phyloP scores from a whole-genome alignment of 2,888 invertebrate genomes.

The Petrolisthes manimaculis region DNA sequence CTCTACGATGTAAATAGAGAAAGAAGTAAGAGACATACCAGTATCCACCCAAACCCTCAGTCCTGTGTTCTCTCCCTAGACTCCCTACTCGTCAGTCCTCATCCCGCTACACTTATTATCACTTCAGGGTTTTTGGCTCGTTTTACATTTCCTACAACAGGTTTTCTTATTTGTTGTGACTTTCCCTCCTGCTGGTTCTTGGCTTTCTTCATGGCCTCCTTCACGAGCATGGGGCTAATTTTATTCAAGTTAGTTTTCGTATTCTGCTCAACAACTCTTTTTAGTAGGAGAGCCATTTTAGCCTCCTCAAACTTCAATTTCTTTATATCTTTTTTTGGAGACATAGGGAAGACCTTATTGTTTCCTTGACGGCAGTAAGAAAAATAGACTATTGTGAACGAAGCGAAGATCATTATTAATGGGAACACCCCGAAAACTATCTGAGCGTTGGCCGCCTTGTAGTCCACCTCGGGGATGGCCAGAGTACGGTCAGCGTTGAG shows the following conservation, averaged over 20 bases:
- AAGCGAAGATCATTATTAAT: conserved; percentile 17
- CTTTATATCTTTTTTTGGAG: not conserved
- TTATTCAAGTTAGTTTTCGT: not conserved
- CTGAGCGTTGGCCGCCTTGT: not conserved
- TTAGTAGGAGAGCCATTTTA: not conserved
- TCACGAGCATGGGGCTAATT: not conserved
- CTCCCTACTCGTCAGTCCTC: too few relatives aligned
- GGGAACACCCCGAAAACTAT: conserved; percentile 37
- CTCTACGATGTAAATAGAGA: too few relatives aligned
- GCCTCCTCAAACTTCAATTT: conserved; percentile 16
- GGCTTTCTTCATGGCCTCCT: not conserved
- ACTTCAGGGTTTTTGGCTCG: too few relatives aligned
- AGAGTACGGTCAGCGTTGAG: conserved; percentile 22
- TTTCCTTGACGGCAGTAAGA: conserved; percentile 29
- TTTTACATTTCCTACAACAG: too few relatives aligned
- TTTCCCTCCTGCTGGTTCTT: not conserved
- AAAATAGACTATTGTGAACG: conserved; percentile 23
- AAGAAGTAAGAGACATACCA: too few relatives aligned
- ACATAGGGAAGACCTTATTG: not conserved
- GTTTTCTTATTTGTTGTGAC: too few relatives aligned
- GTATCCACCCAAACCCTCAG: too few relatives aligned
- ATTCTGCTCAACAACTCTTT: not conserved
- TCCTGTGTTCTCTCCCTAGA: too few relatives aligned
- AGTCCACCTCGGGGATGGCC: conserved; percentile 36
- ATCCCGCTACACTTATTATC: too few relatives aligned